phyloP scores from a whole-genome alignment of 2,113 vertebrate genomes.

The Herpailurus yagouaroundi region DNA sequence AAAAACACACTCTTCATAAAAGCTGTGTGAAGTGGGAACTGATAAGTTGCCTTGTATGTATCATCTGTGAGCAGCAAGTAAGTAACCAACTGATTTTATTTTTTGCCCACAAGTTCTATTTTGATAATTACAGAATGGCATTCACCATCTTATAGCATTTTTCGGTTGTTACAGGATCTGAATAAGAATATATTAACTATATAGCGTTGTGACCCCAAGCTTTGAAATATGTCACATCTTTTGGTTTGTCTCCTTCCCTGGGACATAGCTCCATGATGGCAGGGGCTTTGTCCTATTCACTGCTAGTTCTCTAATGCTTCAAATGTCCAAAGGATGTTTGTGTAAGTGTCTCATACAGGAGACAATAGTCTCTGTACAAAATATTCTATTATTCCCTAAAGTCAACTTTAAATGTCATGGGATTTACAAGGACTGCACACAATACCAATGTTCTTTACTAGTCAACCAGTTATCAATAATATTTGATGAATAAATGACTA shows the following conservation, averaged over 20 bases:
- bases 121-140: background rate
- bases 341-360: background rate
- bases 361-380: background rate
- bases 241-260: background rate
- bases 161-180: background rate
- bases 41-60: background rate
- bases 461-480: background rate
- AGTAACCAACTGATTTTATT: background rate
- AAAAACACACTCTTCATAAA: slow-evolving; percentile 13
- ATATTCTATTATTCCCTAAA: background rate
- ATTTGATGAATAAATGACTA: slow-evolving; percentile 34
- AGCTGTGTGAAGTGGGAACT: background rate
- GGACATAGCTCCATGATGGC: background rate
- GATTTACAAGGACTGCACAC: background rate
- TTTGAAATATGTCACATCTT: background rate
- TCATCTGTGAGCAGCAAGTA: background rate
- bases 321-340: background rate
- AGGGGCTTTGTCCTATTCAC: background rate
- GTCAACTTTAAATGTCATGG: background rate
- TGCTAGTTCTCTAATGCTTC: background rate
- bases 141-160: background rate
- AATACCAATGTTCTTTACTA: background rate
- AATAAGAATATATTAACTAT: background rate
- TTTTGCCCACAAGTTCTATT: background rate
- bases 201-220: background rate